phyloP scores from a whole-genome alignment of 2,888 invertebrate genomes.

The Ischnus inquisitorius region DNA sequence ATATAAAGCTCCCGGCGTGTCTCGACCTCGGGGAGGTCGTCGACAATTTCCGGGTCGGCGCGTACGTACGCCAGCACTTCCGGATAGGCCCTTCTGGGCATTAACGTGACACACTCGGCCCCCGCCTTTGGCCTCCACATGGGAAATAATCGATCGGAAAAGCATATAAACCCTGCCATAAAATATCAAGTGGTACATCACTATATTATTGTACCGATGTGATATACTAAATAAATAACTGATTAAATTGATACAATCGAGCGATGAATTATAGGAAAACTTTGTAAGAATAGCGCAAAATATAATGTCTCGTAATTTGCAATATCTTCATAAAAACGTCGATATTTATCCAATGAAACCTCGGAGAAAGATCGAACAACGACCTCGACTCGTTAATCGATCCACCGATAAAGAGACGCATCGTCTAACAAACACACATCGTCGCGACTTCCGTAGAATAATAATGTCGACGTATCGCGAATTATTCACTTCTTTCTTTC shows the following conservation, averaged over 20 bases:
- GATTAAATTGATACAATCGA: too few relatives aligned
- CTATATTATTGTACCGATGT: too few relatives aligned
- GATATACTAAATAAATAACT: too few relatives aligned
- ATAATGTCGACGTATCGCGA: slow-evolving; percentile 18
- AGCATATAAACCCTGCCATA: background rate
- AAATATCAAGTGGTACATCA: background rate
- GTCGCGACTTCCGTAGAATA: slow-evolving; percentile 12
- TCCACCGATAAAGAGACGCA: background rate
- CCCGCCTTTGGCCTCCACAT: background rate
- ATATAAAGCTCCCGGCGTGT: slow-evolving; percentile 53
- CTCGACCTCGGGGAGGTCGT: slow-evolving; percentile 57
- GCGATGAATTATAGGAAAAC: too few relatives aligned
- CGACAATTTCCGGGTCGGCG: slow-evolving; percentile 63
- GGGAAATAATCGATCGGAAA: background rate
- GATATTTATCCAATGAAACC: too few relatives aligned
- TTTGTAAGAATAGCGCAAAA: too few relatives aligned
- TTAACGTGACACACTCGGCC: slow-evolving; percentile 4
- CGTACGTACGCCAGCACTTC: slow-evolving; percentile 47
- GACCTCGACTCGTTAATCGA: background rate
- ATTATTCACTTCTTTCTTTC: slow-evolving; percentile 7
- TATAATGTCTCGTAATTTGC: too few relatives aligned
- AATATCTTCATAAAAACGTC: too few relatives aligned
- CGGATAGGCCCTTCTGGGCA: slow-evolving; percentile 41
- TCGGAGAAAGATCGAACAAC: background rate
- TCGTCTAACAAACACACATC: slow-evolving; percentile 1